Evolutionary conservation across 2,888 invertebrate species (phyloP), one percentile per base, ranked within the genome.

Genomic region (Nycteola revayana): DNA sequence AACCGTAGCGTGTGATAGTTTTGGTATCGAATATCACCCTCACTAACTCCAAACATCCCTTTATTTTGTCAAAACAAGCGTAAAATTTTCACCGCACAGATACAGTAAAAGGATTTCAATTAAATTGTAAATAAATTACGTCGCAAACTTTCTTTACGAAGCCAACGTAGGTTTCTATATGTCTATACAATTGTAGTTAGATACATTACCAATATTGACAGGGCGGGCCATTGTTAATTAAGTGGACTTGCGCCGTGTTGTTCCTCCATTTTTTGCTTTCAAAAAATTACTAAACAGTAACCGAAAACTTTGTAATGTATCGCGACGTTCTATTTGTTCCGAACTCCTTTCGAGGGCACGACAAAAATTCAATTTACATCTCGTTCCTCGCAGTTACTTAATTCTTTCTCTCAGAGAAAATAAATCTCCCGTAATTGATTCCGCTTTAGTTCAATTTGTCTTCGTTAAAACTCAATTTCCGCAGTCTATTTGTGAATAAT

Each of bases 381-480:
- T 77, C 65, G 71, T 73, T 74, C 72, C 64, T 75, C 79, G 69
- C 75, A 68, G 75, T 79, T 76, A 81, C 78, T 83, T 83, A 80
- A 80, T 79, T 82, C 80, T 81, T 81, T 82, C 76, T 71, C 74
- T 71, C 75, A 66, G 74, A 74, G 76, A 81, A 81, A 83, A 83
- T 83, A 85, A 86, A 83, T 83, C 85, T 82, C 69, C 74, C 75
- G 75, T 85, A 87, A 87, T 85, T 86, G 85, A 84, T 85, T 86
- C 78, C 72, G 83, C 79, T 85, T 83, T 80, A 82, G 80, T 86
- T 82, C 82, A 84, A 85, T 86, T 84, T 85, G 84, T 85, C 85
- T 85, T 86, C 83, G 84, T 86, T 85, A 85, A 85, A 86, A 83
- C 82, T 76, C 85, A 82, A 86, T 86, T 83, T 83, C 79, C 77